Base-by-base conservation (phyloP, 2,797 vertebrate species). In the Oreochromis mossambicus region DNA sequence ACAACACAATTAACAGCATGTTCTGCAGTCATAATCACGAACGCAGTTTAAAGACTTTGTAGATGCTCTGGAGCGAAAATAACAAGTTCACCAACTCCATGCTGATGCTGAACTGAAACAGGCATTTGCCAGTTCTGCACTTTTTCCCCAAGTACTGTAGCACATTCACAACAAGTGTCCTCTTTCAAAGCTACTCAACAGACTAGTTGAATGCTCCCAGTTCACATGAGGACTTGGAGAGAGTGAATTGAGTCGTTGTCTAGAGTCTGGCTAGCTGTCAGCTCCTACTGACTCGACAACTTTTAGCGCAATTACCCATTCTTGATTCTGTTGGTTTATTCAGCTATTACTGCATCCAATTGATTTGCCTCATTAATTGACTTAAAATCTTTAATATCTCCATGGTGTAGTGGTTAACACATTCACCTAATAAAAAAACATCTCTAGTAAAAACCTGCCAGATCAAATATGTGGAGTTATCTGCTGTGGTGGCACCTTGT, bases 171-270 rank as follows among this genome's bases (percentile, higher is more conserved):
- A 87, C 87, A 85, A 87, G 83, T 77, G 77, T 9, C 26, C 77
- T 70, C 86, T 82, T 88, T 90, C 56, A 88, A 55, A 43, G 48
- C 38, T 32, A 32, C 68, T 75, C 8, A 51, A 77, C 73, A 55
- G 14, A n/a, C 70, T 7, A 14, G 55, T 12, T 58, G 63, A 75
- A 50, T 73, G 83, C n/a, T 85, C 80, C 14, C 7, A 61, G 83
- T 88, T 90, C 75, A 80, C 54, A 36, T 12, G 51, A 84, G 86
- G 77, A 89, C 76, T 68, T 46, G 14, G 55, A 78, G 29, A 50
- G 80, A 85, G 43, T 51, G 63, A 87, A 88, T 68, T 43, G 68
- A 50, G 63, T 38, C 55, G 83, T 89, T 84, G 81, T 88, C 68
- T 80, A 13, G 34, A 79, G 58, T 3, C 73, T 54, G 70, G 48